Evolutionary conservation across 2,888 invertebrate genomes (phyloP).

Genomic region (Lamellibrachia satsuma): DNA sequence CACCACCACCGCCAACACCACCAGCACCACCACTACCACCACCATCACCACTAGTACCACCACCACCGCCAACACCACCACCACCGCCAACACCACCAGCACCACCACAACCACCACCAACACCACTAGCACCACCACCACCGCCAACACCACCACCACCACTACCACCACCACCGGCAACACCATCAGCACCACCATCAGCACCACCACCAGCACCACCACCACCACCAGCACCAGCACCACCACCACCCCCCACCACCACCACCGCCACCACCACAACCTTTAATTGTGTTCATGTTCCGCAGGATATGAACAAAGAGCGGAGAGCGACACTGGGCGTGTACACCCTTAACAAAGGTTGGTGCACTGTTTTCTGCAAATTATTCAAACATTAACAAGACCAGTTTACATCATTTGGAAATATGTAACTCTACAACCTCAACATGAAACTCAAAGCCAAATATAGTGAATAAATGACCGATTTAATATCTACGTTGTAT

Average conservation of each 20-base stretch:
- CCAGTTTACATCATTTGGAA: not conserved
- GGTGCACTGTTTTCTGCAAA: not conserved
- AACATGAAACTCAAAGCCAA: no score
- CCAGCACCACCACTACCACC: not conserved
- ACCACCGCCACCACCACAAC: no score
- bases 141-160: no score
- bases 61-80: not conserved
- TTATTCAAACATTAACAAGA: not conserved
- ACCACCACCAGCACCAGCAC: no score
- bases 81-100: not conserved
- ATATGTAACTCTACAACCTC: not conserved
- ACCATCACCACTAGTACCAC: not conserved
- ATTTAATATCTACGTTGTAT: not conserved
- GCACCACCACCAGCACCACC: no score
- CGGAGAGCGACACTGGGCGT: not conserved
- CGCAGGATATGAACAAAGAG: not conserved
- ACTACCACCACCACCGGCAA: no score
- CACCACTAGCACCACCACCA: not conserved
- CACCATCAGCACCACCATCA: no score
- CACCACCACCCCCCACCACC: no score
- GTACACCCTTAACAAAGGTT: not conserved
- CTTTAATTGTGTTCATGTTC: not conserved
- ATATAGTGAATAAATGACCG: no score
- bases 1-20: not conserved
- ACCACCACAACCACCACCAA: not conserved